Evolutionary conservation across 53 echinoderm and acorn worm genomes (phyloP).

Genomic region (Pentamera pediparva): DNA sequence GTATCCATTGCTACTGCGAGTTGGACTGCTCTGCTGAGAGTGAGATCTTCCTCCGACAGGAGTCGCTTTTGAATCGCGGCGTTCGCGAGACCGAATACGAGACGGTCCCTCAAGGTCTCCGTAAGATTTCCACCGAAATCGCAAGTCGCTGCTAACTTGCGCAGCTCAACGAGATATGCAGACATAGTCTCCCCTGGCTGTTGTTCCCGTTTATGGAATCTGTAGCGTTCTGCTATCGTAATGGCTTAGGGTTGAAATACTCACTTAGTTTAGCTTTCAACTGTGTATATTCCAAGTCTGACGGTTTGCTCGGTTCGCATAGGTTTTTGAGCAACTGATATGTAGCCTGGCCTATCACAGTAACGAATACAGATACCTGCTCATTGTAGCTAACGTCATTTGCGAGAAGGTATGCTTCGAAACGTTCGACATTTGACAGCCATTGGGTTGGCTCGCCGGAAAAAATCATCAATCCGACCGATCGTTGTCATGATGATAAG

Average conservation of each 20-base stretch:
- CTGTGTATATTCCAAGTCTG: neutral
- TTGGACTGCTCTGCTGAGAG: conserved; percentile 4
- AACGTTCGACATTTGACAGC: conserved; percentile 3
- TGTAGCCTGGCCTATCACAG: conserved; percentile 26
- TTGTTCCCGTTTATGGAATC: conserved; percentile 18
- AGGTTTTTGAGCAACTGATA: conserved; percentile 11
- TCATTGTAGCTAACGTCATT: conserved; percentile 1
- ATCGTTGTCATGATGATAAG: conserved; percentile 20
- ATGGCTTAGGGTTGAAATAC: conserved; percentile 19
- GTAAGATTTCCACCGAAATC: conserved; percentile 3
- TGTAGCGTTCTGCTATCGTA: neutral
- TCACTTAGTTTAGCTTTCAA: conserved; percentile 13
- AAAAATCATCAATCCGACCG: conserved; percentile 25
- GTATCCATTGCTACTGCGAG: conserved; percentile 18
- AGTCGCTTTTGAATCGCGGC: conserved; percentile 28
- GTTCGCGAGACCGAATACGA: conserved; percentile 23
- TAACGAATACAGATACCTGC: conserved; percentile 1
- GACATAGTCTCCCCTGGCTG: conserved; percentile 14
- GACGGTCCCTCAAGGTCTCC: conserved; percentile 16
- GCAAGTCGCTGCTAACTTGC: conserved; percentile 4
- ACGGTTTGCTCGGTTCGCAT: conserved; percentile 18
- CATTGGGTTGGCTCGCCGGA: no score
- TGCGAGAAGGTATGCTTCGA: conserved; percentile 15
- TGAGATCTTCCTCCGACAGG: neutral
- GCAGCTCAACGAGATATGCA: conserved; percentile 16